Percentiles rank a stretch among this genome's conserved stretches.
Evolutionary conservation across 30 jellyfish, hydroid and myxozoan species (phyloP).

Genomic region (Chironex yamaguchii): DNA sequence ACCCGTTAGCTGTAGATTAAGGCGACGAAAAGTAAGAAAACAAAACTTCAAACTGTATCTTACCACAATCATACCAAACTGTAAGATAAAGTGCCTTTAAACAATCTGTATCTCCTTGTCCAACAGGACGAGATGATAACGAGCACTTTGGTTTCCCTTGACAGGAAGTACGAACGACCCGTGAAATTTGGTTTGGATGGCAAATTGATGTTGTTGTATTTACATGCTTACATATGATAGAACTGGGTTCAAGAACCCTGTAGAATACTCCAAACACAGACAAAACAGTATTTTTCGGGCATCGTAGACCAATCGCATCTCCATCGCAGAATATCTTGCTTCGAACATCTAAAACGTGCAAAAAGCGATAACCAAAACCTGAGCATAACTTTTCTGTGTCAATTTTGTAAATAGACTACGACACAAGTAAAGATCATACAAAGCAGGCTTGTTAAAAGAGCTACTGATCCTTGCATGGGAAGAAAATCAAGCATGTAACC

Average conservation of each 20-base stretch:
- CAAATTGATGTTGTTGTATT: background rate
- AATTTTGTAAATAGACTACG: too few relatives aligned
- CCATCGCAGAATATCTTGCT: background rate
- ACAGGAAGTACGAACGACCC: background rate
- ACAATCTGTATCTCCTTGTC: conserved; percentile 1
- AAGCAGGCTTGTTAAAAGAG: too few relatives aligned
- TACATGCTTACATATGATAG: background rate
- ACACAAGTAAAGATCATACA: too few relatives aligned
- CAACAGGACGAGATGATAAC: background rate
- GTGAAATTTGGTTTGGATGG: background rate
- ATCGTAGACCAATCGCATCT: background rate
- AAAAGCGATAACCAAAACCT: too few relatives aligned
- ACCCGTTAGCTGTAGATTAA: too few relatives aligned
- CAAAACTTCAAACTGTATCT: too few relatives aligned
- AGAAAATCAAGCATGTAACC: too few relatives aligned
- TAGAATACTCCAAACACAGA: background rate
- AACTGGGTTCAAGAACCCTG: background rate
- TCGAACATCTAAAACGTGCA: background rate
- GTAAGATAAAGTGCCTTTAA: conserved; percentile 25
- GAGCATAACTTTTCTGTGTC: too few relatives aligned
- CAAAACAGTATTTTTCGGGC: background rate
- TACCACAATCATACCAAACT: conserved; percentile 68
- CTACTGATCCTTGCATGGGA: too few relatives aligned
- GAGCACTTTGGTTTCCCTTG: background rate
- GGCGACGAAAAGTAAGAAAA: too few relatives aligned